phyloP scores from a whole-genome alignment of 2,888 invertebrate genomes.

The Zygogramma bicolorata region DNA sequence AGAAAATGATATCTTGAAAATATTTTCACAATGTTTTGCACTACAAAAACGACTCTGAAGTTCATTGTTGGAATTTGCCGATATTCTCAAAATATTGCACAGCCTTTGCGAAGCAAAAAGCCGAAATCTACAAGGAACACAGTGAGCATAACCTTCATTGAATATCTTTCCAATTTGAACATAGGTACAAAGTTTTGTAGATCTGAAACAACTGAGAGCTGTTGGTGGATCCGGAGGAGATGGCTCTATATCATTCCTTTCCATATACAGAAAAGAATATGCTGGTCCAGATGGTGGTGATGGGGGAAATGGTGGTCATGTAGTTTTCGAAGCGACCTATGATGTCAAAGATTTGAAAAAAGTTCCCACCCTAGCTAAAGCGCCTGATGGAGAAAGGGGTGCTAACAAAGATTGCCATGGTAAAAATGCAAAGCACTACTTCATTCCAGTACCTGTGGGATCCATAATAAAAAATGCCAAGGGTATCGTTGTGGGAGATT shows the following conservation, averaged over 20 bases:
- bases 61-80: constrained; percentile 30
- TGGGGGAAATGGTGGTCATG: constrained; percentile 96
- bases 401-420: constrained; percentile 82
- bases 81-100: constrained; percentile 56
- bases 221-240: constrained; percentile 93
- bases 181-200: constrained; percentile 73
- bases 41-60: constrained; percentile 20
- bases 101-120: constrained; percentile 67
- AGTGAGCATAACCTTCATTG: constrained; percentile 55
- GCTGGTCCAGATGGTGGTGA: constrained; percentile 98
- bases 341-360: constrained; percentile 80
- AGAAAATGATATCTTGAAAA: neutral
- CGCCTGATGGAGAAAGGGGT: constrained; percentile 81
- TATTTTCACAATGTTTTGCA: constrained; percentile 42
- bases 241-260: constrained; percentile 90
- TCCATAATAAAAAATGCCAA: constrained; percentile 75
- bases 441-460: constrained; percentile 86
- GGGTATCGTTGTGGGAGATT: constrained; percentile 76
- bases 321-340: constrained; percentile 82
- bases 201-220: constrained; percentile 75
- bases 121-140: constrained; percentile 65
- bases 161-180: constrained; percentile 24
- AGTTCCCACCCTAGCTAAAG: constrained; percentile 73
- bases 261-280: constrained; percentile 83
- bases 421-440: constrained; percentile 79